These are phyloP conservation scores for Romanogobio albipinnatus DNA, from an alignment of 2,113 vertebrate genomes.

Conservation along the genomic window DNA sequence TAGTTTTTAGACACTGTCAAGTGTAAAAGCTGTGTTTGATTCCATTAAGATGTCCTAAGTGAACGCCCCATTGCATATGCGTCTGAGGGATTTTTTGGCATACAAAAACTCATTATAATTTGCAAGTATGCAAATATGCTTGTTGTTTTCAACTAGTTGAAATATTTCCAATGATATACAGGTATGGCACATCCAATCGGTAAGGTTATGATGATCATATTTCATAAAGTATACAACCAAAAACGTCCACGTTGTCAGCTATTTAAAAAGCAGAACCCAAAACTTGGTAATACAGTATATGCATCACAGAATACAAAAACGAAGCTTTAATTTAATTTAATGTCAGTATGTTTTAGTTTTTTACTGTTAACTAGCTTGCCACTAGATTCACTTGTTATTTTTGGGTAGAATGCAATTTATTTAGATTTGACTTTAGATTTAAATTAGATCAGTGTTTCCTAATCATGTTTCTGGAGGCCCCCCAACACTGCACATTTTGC, in stretches of 20 bases:
- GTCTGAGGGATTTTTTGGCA: neutral
- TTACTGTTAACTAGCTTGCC: neutral
- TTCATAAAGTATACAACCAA: neutral
- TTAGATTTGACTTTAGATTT: too few species aligned
- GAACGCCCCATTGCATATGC: neutral
- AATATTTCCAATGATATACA: neutral
- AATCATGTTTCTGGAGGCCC: too few species aligned
- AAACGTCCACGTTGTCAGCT: too few species aligned
- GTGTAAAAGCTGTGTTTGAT: neutral
- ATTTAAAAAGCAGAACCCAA: neutral
- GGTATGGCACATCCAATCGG: neutral
- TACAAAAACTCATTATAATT: too few species aligned
- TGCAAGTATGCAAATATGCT: too few species aligned
- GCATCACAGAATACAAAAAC: neutral
- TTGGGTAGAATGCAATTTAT: neutral
- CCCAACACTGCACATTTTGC: too few species aligned
- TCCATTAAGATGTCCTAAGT: neutral
- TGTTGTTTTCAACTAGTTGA: neutral
- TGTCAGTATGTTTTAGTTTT: neutral
- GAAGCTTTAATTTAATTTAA: too few species aligned
- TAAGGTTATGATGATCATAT: neutral
- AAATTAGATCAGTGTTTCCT: too few species aligned
- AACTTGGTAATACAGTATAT: neutral
- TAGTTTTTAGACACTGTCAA: neutral
- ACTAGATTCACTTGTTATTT: neutral